phyloP scores from a whole-genome alignment of 2,888 invertebrate genomes.

The Dione juno region DNA sequence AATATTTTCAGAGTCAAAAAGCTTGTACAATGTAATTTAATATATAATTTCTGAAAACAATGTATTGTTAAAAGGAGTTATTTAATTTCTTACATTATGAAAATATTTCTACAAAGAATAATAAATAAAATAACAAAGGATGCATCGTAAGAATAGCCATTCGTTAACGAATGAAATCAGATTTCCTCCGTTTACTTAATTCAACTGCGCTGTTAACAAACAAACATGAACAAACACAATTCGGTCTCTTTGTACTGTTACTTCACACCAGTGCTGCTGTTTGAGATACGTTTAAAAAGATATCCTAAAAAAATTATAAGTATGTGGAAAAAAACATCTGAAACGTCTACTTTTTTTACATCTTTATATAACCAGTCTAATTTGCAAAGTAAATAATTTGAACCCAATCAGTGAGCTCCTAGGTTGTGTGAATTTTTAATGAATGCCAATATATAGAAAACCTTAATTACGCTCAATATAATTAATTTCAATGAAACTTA shows the following conservation, averaged over 20 bases:
- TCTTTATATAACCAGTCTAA: background rate
- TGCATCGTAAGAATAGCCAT: slow-evolving; percentile 35
- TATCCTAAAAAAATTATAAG: slow-evolving; percentile 10
- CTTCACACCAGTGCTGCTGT: slow-evolving; percentile 34
- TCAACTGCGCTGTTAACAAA: slow-evolving; percentile 39
- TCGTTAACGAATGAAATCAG: slow-evolving; percentile 43
- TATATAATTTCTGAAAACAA: slow-evolving; percentile 2
- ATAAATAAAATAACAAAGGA: slow-evolving; percentile 33
- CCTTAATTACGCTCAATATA: background rate
- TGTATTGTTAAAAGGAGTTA: background rate
- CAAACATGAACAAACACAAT: slow-evolving; percentile 39
- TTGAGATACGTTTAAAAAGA: slow-evolving; percentile 31
- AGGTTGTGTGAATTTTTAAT: background rate
- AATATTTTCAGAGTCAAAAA: background rate
- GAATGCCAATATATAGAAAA: background rate
- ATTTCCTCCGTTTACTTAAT: slow-evolving; percentile 43
- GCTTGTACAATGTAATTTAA: background rate
- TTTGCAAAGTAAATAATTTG: background rate
- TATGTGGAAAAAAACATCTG: slow-evolving; percentile 2
- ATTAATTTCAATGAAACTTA: background rate
- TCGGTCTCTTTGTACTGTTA: slow-evolving; percentile 34
- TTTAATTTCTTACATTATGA: slow-evolving; percentile 9
- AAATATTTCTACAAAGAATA: slow-evolving; percentile 15
- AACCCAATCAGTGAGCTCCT: background rate
- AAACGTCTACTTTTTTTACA: too few relatives aligned